A percentile compares a stretch with the other conserved stretches of the same genome.
These are phyloP conservation scores for Neodiprion pinetum DNA, from an alignment of 1,140 invertebrate species.

Conservation along the genomic window DNA sequence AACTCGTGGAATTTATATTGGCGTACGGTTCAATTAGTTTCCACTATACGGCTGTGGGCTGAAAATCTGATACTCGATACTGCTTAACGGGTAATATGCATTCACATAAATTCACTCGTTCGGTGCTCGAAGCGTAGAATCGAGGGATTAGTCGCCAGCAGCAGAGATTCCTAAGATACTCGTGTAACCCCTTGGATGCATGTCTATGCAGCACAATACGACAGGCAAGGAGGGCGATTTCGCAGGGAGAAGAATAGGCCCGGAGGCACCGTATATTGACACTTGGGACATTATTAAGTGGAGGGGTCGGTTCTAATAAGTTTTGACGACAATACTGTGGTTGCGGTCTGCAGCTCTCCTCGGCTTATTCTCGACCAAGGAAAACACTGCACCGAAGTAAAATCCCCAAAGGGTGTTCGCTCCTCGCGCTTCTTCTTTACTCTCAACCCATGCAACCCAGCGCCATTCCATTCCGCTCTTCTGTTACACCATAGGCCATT, in stretches of 20 bases:
- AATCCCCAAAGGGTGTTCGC: too few relatives aligned
- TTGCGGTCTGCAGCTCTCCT: not conserved
- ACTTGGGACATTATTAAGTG: conserved; percentile 17
- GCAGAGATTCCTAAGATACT: too few relatives aligned
- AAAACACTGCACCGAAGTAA: not conserved
- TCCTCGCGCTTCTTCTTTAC: too few relatives aligned
- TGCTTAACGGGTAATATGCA: not conserved
- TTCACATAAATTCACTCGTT: not conserved
- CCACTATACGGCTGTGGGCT: too few relatives aligned
- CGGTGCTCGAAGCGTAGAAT: not conserved
- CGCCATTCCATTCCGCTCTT: too few relatives aligned
- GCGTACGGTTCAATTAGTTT: not conserved
- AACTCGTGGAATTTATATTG: not conserved
- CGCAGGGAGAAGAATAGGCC: not conserved
- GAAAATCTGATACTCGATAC: too few relatives aligned
- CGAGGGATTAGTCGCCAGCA: not conserved
- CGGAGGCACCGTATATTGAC: conserved; percentile 11
- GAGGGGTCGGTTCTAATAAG: conserved; percentile 31
- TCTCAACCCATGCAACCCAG: too few relatives aligned
- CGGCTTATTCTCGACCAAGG: not conserved
- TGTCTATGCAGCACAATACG: not conserved
- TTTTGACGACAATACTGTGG: conserved; percentile 22
- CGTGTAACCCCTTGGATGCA: not conserved
- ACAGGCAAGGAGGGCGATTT: not conserved
- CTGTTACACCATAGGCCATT: too few relatives aligned